Conservation (phyloP, 2,797 vertebrate genomes). For the Psittacula derbiana region DNA sequence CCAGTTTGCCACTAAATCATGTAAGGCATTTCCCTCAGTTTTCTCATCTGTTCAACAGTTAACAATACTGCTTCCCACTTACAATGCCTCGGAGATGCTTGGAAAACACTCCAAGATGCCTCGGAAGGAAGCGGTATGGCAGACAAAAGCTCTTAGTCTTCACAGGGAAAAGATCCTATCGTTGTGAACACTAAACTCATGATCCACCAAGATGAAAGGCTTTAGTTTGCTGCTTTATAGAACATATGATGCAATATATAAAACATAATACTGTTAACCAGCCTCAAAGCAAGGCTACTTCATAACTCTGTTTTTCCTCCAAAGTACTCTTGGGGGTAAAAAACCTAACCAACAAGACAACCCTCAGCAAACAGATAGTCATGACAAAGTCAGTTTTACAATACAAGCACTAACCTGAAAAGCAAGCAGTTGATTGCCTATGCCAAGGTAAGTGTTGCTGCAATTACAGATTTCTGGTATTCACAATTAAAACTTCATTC, state of each 20-base stretch:
- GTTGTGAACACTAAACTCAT: neutral
- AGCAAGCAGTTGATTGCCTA: neutral
- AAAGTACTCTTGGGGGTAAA: neutral
- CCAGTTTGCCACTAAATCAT: neutral
- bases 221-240: neutral
- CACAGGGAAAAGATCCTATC: neutral
- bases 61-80: neutral
- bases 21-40: neutral
- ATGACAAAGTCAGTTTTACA: neutral
- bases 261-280: neutral
- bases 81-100: neutral
- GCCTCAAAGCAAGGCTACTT: neutral
- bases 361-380: neutral
- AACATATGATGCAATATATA: neutral
- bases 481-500: neutral
- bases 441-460: neutral
- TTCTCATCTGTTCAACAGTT: slow-evolving; percentile 13
- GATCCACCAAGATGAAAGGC: neutral
- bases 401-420: neutral
- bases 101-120: accelerated
- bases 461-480: neutral
- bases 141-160: neutral
- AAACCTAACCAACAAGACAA: neutral
- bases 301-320: neutral
- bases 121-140: neutral